Conservation (phyloP, 2,888 invertebrate genomes). For the Petrophora chlorosata region DNA sequence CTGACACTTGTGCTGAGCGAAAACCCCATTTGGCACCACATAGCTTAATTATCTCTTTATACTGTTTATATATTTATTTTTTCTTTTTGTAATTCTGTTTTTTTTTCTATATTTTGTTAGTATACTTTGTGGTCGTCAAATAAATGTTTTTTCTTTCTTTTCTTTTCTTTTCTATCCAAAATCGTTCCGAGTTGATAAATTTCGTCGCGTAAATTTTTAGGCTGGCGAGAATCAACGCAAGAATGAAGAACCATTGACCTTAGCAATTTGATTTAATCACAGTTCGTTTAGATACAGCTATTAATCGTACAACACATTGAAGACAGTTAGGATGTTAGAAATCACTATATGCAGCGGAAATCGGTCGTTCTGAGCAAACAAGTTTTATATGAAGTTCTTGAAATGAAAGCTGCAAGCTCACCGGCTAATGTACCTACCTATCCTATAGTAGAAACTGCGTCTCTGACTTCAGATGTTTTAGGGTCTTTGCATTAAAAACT, state of each 20-base stretch:
- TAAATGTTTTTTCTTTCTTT: no score
- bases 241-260: slow-evolving; percentile 7
- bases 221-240: background rate
- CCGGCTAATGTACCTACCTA: no score
- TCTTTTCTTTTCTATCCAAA: no score
- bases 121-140: no score
- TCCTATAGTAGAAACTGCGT: background rate
- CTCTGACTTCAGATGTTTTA: background rate
- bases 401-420: slow-evolving; percentile 18
- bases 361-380: slow-evolving; percentile 11
- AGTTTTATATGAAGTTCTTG: slow-evolving; percentile 21
- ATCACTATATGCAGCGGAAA: slow-evolving; percentile 17
- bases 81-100: no score
- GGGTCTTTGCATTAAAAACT: background rate
- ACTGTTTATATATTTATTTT: no score
- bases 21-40: no score
- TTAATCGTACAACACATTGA: background rate
- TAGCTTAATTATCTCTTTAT: no score
- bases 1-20: no score
- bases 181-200: no score
- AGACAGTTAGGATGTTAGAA: slow-evolving; percentile 12
- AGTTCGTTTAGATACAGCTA: background rate
- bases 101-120: no score
- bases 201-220: background rate
- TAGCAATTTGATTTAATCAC: slow-evolving; percentile 4